Conservation (phyloP, 30 jellyfish, hydroid and myxozoan species). For the Catostylus mosaicus region DNA sequence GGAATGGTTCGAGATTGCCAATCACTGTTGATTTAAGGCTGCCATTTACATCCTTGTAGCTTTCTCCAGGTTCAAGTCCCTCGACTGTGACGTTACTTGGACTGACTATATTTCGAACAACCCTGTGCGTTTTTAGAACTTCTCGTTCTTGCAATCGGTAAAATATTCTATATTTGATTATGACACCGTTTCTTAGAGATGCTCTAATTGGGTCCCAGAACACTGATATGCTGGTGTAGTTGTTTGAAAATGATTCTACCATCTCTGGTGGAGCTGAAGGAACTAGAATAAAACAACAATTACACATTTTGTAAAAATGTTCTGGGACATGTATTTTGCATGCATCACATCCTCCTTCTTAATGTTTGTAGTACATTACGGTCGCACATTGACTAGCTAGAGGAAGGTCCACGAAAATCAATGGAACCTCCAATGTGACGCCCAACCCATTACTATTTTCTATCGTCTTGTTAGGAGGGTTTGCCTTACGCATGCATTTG, state of each 20-base stretch:
- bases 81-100: slow-evolving; percentile 10
- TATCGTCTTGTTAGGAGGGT: too few species aligned
- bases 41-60: slow-evolving; percentile 32
- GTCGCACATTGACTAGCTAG: too few species aligned
- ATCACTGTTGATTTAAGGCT: slow-evolving; percentile 7
- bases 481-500: too few species aligned
- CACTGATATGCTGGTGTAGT: slow-evolving; percentile 15
- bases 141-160: slow-evolving; percentile 32
- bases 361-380: too few species aligned
- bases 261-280: slow-evolving; percentile 23
- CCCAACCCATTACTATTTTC: too few species aligned
- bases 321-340: too few species aligned
- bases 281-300: slow-evolving; percentile 16
- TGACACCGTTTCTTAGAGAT: slow-evolving; percentile 20
- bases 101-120: slow-evolving; percentile 6
- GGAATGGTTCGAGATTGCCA: slow-evolving; percentile 32
- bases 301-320: too few species aligned
- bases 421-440: too few species aligned
- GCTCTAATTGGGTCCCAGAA: slow-evolving; percentile 44
- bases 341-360: too few species aligned
- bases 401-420: too few species aligned
- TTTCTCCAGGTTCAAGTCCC: slow-evolving; percentile 38
- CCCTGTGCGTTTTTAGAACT: slow-evolving; percentile 32
- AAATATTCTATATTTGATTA: slow-evolving; percentile 20
- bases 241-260: slow-evolving; percentile 41